These are phyloP conservation scores for Campoplex nolae DNA, from an alignment of 2,888 invertebrate species.

Conservation along the genomic window DNA sequence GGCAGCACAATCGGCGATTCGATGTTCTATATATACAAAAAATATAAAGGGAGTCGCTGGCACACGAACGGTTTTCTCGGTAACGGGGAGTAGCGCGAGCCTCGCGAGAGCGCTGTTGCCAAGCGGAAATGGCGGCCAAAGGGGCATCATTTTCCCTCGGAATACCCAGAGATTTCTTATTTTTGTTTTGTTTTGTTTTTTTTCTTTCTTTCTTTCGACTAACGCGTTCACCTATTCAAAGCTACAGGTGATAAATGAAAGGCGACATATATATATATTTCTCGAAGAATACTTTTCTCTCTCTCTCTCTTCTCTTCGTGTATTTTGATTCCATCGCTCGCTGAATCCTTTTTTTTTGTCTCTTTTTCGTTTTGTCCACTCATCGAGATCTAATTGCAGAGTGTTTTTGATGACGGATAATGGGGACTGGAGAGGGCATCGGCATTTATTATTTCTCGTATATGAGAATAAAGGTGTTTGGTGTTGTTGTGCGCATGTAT, in stretches of 20 bases:
- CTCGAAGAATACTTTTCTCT: background rate
- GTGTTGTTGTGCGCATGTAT: background rate
- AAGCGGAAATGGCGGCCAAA: constrained; percentile 79
- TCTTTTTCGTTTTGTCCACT: background rate
- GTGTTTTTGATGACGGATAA: constrained; percentile 16
- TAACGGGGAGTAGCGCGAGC: constrained; percentile 15
- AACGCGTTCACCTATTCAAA: background rate
- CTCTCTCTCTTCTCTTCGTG: constrained; percentile 22
- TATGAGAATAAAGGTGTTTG: background rate
- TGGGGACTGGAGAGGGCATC: background rate
- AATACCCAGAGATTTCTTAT: constrained; percentile 35
- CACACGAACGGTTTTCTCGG: constrained; percentile 25
- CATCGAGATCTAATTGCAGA: constrained; percentile 19
- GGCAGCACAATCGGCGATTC: constrained; percentile 13
- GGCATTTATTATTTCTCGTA: background rate
- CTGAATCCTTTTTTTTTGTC: background rate
- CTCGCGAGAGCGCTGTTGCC: constrained; percentile 79
- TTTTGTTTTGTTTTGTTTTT: constrained; percentile 15
- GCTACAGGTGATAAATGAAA: background rate
- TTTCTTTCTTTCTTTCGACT: constrained; percentile 18
- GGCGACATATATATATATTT: background rate
- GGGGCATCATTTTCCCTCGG: constrained; percentile 71
- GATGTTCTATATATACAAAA: constrained; percentile 12
- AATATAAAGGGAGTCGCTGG: constrained; percentile 23
- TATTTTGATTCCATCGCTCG: background rate